Base-by-base conservation (phyloP, 2,113 vertebrate genomes). In the Chionis minor region DNA sequence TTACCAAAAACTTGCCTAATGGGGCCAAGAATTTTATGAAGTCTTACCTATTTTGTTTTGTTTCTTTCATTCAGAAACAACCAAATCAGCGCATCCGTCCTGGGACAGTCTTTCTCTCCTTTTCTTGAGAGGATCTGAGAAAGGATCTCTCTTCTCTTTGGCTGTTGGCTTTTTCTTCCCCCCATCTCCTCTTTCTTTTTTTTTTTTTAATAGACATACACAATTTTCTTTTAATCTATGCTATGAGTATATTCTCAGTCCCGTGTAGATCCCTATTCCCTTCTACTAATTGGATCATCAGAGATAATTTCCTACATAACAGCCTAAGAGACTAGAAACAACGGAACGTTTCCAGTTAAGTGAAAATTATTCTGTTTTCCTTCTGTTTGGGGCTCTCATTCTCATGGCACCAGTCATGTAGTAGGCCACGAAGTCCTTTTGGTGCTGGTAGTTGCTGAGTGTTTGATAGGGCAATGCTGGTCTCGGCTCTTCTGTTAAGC, bases 231-330 rank as follows among this genome's bases (percentile, higher is more conserved):
- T 73, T 86, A 90, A 86, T 88, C 91, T 92, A 89, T 87, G 84
- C 73, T 92, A 67, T 89, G 90, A 95, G 81, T 94, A 87, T 74
- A 45, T 92, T 79, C 84, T 94, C 74, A 95, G 81, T 95, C 87
- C 94, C 90, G 81, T 75, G 70, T 77, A 96, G 87, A 88, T 96
- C 66, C 66, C 66, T 65, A 79, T 89, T 96, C 93, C 93, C 89
- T 94, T 92, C 90, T 42, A 69, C 93, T 96, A 95, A 93, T 91
- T 97, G 94, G 81, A 94, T 97, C 92, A 95, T 93, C 91, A 93
- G 90, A 91, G 84, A 90, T 96, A 97, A 96, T 93, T 91, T 96
- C 74, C 93, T 88, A 69, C 81, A 69, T 90, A 96, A 94, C 90
- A 96, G 78, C 94, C 81, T 95, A 75, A 94, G 92, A 94, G 94